Base-by-base conservation (phyloP, 2,888 invertebrate genomes). In the Microctonus hyperodae region DNA sequence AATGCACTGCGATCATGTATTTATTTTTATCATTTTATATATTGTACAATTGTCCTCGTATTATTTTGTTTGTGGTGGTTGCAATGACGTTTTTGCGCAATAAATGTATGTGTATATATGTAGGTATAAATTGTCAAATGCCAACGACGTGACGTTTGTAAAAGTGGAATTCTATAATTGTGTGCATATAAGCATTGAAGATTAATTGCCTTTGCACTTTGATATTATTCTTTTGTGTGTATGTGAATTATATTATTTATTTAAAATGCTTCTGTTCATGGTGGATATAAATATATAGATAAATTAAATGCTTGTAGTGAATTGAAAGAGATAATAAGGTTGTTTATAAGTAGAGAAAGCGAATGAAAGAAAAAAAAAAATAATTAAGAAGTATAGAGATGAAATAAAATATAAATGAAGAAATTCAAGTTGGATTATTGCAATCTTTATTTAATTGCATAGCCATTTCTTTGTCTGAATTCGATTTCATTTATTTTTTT, bases 101-200 rank as follows among this genome's bases (percentile, higher is more conserved):
- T 44, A 44, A 16, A 20, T 2, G 44, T 16, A 44, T 16, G 44
- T n/a, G 16, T 20, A 6, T 37, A 5, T 44, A 44, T n/a, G 16
- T 7, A 7, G 16, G 44, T 6, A 16, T 44, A 44, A 44, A 44
- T 44, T 44, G 44, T 44, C 44, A 44, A 44, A 44, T 44, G 44
- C 44, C 44, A 44, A 44, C 44, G 44, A 44, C 44, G 44, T 44
- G 44, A 44, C 44, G 44, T 44, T 44, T 44, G 16, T 44, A 16
- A 44, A 1, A 16, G 44, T n/a, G 44, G 9, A 44, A n/a, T 44
- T 44, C 9, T 44, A 44, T 16, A 16, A 7, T 7, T n/a, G n/a
- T n/a, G 40, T 7, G 16, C 16, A n/a, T 44, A n/a, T 6, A 7
- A 44, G n/a, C 1, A 20, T 44, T n/a, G 16, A 44, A 44, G 44